A percentile compares a stretch with the other conserved stretches of the same genome.
Conservation (phyloP, 1,140 invertebrate species). For the Drosophila equinoxialis region DNA sequence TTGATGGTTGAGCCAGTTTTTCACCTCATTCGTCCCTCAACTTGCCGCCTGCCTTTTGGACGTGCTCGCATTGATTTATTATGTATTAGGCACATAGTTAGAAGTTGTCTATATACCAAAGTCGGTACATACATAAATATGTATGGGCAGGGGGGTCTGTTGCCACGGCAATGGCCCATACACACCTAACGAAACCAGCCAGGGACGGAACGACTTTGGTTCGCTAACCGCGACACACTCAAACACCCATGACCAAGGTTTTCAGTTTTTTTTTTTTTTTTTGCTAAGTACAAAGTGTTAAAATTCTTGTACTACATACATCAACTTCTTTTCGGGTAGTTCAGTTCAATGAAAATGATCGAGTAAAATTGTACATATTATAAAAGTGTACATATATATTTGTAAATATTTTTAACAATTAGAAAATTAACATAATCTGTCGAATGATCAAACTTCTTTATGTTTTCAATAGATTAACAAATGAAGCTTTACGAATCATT, state of each 20-base stretch:
- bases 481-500: too few species aligned
- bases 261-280: constrained; percentile 7
- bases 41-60: not conserved
- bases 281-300: constrained; percentile 63
- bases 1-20: not conserved
- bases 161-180: constrained; percentile 76
- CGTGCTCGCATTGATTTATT: constrained; percentile 70
- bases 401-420: too few species aligned
- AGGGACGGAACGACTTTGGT: constrained; percentile 57
- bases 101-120: constrained; percentile 24
- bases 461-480: too few species aligned
- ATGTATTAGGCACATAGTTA: constrained; percentile 58
- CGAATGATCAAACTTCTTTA: too few species aligned
- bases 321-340: constrained; percentile 27
- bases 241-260: constrained; percentile 44
- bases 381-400: too few species aligned
- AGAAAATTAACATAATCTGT: too few species aligned
- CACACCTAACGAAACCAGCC: constrained; percentile 46
- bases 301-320: constrained; percentile 62
- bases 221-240: constrained; percentile 27
- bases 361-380: too few species aligned
- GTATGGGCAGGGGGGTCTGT: constrained; percentile 42
- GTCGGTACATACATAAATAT: constrained; percentile 43
- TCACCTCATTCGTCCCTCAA: not conserved
- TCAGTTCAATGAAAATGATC: not conserved